Evolutionary conservation across 2,888 invertebrate species (phyloP), one percentile per base, ranked within the genome.

Genomic region (Dastarcus helophoroides): DNA sequence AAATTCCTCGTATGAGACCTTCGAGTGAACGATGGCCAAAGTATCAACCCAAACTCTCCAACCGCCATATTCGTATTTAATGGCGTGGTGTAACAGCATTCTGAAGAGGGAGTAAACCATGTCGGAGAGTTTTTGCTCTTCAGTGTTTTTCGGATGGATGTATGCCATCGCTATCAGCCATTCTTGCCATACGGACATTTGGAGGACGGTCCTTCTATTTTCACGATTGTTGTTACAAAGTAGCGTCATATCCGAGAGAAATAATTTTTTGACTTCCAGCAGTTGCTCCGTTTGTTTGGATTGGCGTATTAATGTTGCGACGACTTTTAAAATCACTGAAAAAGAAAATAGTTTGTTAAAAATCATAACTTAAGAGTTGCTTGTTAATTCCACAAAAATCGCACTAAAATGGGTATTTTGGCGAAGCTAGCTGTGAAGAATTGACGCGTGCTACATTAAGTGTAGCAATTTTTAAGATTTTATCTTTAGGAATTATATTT

Each of bases 41-140:
- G 98, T 99, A 57, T 99, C 98, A 3, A 99, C 97, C 98, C 98
- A 98, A 10, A 99, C 98, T 37, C 98, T 68, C 98, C 98, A 99
- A 9, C 98, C 98, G 3, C 98, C 98, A 54, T 94, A 98, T 62
- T 99, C 98, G 52, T 90, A 90, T 57, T 97, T 95, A 46, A 99
- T 93, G 22, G 98, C 98, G 62, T 99, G 98, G 59, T 98, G 97
- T 24, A 99, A 66, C 37, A 99, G 67, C 89, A 97, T 94, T 9
- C 93, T 75, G 66, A 99, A 98, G 44, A 98, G 65, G 0, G 93
- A 86, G 63, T 95, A 97, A 21, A 98, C 97, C 88, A 95, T 90
- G 56, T 95, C 95, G 0, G 93, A 91, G 31, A 95, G 84, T 63
- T 93, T 89, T 58, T 93, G 90, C 54, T 97, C 93, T 53, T 94